These are phyloP conservation scores for Abrostola tripartita DNA, from an alignment of 2,888 invertebrate species.

Conservation along the genomic window DNA sequence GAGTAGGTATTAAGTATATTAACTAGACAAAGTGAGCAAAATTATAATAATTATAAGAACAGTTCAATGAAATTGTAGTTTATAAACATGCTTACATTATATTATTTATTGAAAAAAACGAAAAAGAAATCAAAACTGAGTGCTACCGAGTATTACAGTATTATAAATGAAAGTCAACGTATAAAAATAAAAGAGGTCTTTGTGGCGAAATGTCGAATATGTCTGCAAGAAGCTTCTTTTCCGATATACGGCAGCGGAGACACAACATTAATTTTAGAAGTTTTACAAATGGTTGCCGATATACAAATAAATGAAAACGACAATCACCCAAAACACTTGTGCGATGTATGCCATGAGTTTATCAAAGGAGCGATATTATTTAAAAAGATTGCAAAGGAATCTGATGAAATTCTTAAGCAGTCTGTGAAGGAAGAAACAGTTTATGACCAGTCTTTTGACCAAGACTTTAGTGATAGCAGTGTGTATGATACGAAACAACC, in stretches of 20 bases:
- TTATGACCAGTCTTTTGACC: constrained; percentile 43
- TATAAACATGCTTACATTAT: constrained; percentile 47
- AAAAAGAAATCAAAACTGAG: constrained; percentile 25
- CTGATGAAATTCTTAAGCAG: constrained; percentile 62
- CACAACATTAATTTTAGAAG: constrained; percentile 15
- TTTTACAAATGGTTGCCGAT: constrained; percentile 49
- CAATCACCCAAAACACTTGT: constrained; percentile 69
- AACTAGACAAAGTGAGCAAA: no score
- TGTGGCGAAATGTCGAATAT: constrained; percentile 39
- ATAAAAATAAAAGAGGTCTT: constrained; percentile 18
- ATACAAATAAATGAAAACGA: constrained; percentile 68
- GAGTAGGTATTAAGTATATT: no score
- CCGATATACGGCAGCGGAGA: constrained; percentile 51
- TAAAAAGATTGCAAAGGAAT: constrained; percentile 68
- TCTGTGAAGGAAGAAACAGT: constrained; percentile 58
- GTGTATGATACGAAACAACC: constrained; percentile 46
- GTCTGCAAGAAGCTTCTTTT: constrained; percentile 54
- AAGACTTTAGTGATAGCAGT: constrained; percentile 54
- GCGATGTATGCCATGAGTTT: constrained; percentile 71
- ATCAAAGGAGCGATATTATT: constrained; percentile 71
- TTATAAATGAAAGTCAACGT: constrained; percentile 30
- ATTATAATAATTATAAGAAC: no score
- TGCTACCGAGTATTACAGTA: constrained; percentile 46
- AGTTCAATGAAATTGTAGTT: not conserved
- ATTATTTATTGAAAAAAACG: constrained; percentile 46